Base-by-base conservation (phyloP, 2,113 vertebrate genomes). In the Psilopogon haemacephalus region DNA sequence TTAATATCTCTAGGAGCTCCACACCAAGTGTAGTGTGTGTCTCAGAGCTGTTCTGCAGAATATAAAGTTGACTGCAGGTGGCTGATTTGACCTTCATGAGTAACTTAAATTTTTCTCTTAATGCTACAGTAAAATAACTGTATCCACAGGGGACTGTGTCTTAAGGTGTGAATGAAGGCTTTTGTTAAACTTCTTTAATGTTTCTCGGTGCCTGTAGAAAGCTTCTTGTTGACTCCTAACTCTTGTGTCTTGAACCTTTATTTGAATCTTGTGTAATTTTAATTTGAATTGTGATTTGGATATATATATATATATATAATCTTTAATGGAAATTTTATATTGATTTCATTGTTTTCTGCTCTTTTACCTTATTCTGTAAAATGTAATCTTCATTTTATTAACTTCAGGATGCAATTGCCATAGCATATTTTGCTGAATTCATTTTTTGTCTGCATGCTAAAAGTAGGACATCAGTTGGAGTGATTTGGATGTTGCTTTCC, bases 21-120 rank as follows among this genome's bases (percentile, higher is more conserved):
- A 2, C 14, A 35, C 7, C 55, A 88, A 44, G 18, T 27, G 7
- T 16, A 37, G 1, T 6, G 5, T 1, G 3, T n/a, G 26, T 9
- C 65, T 67, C 13, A 7, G 44, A 64, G 9, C 38, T 48, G 54
- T 30, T 44, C 16, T 40, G 35, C 5, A 5, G 9, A 9, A 2
- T 5, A 3, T 62, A 54, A n/a, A 11, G 21, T 37, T 77, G 15
- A 37, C 21, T 63, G 37, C 0, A 2, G 30, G 12, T 63, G 26
- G 10, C 32, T 75, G 35, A 7, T 42, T 77, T 80, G 21, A 37
- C 23, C 6, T 0, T 44, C 3, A 1, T 28, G 52, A 74, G 54
- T 71, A 50, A 40, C 3, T 75, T 58, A 44, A 7, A 8, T 52
- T 88, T 85, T 93, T 65, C 15, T 54, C 11, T 56, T 60, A 35